Conservation (phyloP, 1,140 invertebrate species). For the Ceratina calcarata region DNA sequence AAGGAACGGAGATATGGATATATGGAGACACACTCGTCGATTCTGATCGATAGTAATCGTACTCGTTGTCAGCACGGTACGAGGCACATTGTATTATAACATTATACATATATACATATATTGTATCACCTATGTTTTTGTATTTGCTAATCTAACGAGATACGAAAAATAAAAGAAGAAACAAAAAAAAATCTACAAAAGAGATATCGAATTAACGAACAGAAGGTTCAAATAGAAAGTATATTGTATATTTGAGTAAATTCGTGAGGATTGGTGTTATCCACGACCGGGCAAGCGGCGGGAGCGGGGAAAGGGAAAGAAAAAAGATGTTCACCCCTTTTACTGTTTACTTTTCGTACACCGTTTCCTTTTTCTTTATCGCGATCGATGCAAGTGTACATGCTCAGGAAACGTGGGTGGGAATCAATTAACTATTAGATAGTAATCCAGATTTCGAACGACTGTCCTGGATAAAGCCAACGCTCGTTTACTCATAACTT, state of each 20-base stretch:
- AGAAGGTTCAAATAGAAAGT: slow-evolving; percentile 76
- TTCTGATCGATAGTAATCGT: slow-evolving; percentile 20
- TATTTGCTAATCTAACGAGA: slow-evolving; percentile 77
- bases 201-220: slow-evolving; percentile 75
- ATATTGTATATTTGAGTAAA: slow-evolving; percentile 80
- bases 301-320: neutral
- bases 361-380: neutral
- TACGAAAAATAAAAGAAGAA: slow-evolving; percentile 5
- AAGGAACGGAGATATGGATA: slow-evolving; percentile 18
- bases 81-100: slow-evolving; percentile 77
- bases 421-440: neutral
- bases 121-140: slow-evolving; percentile 78
- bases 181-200: slow-evolving; percentile 37
- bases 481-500: slow-evolving; percentile 80
- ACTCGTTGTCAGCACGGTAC: slow-evolving; percentile 72
- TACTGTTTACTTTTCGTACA: neutral
- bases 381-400: neutral
- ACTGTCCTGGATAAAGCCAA: slow-evolving; percentile 75
- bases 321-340: neutral
- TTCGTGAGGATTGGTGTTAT: slow-evolving; percentile 75
- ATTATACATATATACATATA: slow-evolving; percentile 64
- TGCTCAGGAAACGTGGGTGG: slow-evolving; percentile 17
- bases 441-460: slow-evolving; percentile 17
- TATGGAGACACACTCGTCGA: slow-evolving; percentile 10
- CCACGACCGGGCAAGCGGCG: slow-evolving; percentile 57